Percentiles rank a stretch among this genome's conserved stretches.
phyloP scores from a whole-genome alignment of 2,797 vertebrate genomes.

The Arrhamphus sclerolepis region DNA sequence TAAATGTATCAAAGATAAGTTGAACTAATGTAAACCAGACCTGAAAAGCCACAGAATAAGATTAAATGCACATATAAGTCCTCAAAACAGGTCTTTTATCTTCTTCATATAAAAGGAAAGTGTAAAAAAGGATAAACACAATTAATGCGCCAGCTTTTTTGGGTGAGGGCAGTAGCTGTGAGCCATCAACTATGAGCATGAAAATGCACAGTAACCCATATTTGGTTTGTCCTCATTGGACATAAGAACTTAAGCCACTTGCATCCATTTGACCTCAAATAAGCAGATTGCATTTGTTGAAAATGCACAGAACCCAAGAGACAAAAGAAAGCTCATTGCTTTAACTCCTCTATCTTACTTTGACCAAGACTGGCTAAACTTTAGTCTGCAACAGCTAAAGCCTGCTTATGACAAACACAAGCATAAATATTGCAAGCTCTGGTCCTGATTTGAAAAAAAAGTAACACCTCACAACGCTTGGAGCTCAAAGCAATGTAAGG shows the following conservation, averaged over 20 bases:
- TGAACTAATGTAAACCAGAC: slow-evolving; percentile 18
- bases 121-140: background rate
- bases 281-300: slow-evolving; percentile 49
- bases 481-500: slow-evolving; percentile 2
- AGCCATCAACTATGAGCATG: background rate
- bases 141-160: background rate
- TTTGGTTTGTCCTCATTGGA: slow-evolving; percentile 34
- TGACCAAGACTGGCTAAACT: slow-evolving; percentile 41
- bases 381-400: slow-evolving; percentile 30
- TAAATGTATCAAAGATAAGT: slow-evolving; percentile 4
- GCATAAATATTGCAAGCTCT: slow-evolving; percentile 9
- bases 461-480: slow-evolving; percentile 1
- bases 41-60: slow-evolving; percentile 11
- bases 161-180: background rate
- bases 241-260: slow-evolving; percentile 56
- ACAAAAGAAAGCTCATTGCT: slow-evolving; percentile 50
- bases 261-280: slow-evolving; percentile 58
- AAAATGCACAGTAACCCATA: slow-evolving; percentile 1
- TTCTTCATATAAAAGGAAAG: background rate
- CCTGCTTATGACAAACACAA: slow-evolving; percentile 28
- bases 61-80: slow-evolving; percentile 37
- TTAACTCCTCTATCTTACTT: slow-evolving; percentile 54
- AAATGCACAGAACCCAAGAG: slow-evolving; percentile 36
- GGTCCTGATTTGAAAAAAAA: background rate
- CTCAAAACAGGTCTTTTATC: slow-evolving; percentile 27